Conservation (phyloP, 2,888 invertebrate genomes). For the Tortricodes alternella region DNA sequence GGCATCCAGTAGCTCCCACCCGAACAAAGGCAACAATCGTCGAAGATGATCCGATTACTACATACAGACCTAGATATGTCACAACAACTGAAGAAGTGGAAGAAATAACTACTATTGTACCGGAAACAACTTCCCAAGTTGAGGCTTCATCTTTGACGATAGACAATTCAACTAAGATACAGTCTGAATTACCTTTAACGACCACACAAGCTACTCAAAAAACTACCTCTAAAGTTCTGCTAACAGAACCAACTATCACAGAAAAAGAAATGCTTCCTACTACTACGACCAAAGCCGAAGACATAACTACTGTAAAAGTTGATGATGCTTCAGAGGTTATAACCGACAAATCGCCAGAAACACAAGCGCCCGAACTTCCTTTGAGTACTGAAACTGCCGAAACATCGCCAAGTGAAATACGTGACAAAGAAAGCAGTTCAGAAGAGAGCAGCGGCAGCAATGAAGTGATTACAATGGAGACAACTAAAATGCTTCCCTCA, state of each 20-base stretch:
- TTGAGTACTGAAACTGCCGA: conserved; percentile 43
- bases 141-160: conserved; percentile 64
- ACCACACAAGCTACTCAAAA: conserved; percentile 19
- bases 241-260: conserved; percentile 21
- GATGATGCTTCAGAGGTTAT: conserved; percentile 63
- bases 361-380: conserved; percentile 37
- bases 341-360: conserved; percentile 45
- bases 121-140: conserved; percentile 56
- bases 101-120: conserved; percentile 55
- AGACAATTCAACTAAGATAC: conserved; percentile 45
- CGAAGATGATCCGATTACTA: conserved; percentile 62
- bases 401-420: conserved; percentile 36
- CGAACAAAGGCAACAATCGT: conserved; percentile 55
- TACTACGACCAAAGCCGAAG: conserved; percentile 38
- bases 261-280: conserved; percentile 40
- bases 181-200: conserved; percentile 40
- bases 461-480: conserved; percentile 58
- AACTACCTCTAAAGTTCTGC: conserved; percentile 34
- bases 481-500: conserved; percentile 33
- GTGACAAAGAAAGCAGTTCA: conserved; percentile 45
- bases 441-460: conserved; percentile 69
- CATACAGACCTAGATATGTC: conserved; percentile 67
- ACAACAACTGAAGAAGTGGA: conserved; percentile 55
- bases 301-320: conserved; percentile 56
- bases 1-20: conserved; percentile 63